A percentile compares a stretch with the other conserved stretches of the same genome.
phyloP scores from a whole-genome alignment of 1,140 invertebrate species.

The Lordiphosa collinella region DNA sequence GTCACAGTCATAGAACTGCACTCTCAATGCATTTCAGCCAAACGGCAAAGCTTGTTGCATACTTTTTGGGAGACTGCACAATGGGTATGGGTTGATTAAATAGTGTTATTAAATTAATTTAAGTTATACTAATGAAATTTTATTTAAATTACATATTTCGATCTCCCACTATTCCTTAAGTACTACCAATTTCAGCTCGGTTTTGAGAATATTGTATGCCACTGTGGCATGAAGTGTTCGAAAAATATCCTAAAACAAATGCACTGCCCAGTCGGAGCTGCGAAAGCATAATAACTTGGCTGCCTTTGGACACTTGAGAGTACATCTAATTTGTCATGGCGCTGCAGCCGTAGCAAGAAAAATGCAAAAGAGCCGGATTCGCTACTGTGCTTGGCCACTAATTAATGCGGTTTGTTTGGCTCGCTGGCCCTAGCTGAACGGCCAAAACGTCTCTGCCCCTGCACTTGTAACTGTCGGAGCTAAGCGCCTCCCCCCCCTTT shows the following conservation, averaged over 20 bases:
- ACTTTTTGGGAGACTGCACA: constrained; percentile 17
- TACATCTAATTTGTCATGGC: constrained; percentile 68
- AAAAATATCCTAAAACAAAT: constrained; percentile 63
- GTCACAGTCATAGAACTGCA: constrained; percentile 36
- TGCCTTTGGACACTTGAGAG: constrained; percentile 51
- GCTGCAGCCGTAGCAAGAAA: constrained; percentile 32
- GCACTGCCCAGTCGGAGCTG: constrained; percentile 8
- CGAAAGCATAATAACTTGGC: constrained; percentile 55
- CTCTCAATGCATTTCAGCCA: constrained; percentile 68
- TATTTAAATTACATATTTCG: too few species aligned
- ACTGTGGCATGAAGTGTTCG: constrained; percentile 10
- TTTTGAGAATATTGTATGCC: too few species aligned
- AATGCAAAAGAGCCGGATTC: constrained; percentile 27
- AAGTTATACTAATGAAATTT: too few species aligned
- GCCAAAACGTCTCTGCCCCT: constrained; percentile 26
- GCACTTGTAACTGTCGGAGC: constrained; percentile 46
- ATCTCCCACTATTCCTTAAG: too few species aligned
- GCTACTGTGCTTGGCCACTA: constrained; percentile 60
- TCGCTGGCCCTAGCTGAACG: constrained; percentile 28
- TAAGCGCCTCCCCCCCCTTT: constrained; percentile 4
- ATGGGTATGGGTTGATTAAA: too few species aligned
- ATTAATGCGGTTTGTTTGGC: constrained; percentile 71
- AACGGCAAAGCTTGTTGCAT: constrained; percentile 37
- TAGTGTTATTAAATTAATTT: too few species aligned
- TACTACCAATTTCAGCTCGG: too few species aligned